Percentiles rank a stretch among this genome's conserved stretches.
Evolutionary conservation across 2,113 vertebrate genomes (phyloP).

Genomic region (Engraulis encrasicolus): DNA sequence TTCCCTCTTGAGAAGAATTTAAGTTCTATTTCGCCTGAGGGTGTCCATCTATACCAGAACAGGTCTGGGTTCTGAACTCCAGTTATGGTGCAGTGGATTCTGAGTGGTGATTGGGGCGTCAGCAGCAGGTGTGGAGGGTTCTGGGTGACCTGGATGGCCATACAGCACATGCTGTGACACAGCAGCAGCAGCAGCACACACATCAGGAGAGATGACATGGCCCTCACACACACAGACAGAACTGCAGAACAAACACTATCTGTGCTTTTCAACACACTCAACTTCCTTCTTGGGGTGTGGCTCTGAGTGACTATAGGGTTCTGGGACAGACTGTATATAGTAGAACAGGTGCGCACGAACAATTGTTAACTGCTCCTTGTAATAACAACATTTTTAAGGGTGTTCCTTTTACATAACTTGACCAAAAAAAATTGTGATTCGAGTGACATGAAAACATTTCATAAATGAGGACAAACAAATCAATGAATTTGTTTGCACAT

Average conservation of each 20-base stretch:
- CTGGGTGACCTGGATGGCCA: conserved; percentile 44
- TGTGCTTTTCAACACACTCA: not conserved
- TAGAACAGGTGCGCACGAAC: too few species aligned
- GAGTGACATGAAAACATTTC: too few species aligned
- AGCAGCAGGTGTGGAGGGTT: conserved; percentile 37
- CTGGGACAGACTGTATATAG: too few species aligned
- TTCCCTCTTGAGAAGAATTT: conserved; percentile 33
- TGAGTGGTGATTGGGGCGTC: not conserved
- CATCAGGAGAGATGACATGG: not conserved
- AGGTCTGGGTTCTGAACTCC: conserved; percentile 42
- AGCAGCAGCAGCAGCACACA: not conserved
- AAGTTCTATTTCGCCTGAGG: conserved; percentile 13
- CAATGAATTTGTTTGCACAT: too few species aligned
- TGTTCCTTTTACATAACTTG: too few species aligned
- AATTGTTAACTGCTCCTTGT: too few species aligned
- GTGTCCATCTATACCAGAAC: conserved; percentile 54
- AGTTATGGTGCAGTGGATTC: conserved; percentile 42
- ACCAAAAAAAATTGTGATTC: too few species aligned
- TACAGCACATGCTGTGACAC: not conserved
- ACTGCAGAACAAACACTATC: too few species aligned
- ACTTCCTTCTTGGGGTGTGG: not conserved
- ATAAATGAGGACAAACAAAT: too few species aligned
- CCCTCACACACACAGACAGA: not conserved
- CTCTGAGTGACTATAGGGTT: not conserved
- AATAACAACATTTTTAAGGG: too few species aligned